phyloP scores from a whole-genome alignment of 1,140 invertebrate genomes.

The Sinonovacula constricta region DNA sequence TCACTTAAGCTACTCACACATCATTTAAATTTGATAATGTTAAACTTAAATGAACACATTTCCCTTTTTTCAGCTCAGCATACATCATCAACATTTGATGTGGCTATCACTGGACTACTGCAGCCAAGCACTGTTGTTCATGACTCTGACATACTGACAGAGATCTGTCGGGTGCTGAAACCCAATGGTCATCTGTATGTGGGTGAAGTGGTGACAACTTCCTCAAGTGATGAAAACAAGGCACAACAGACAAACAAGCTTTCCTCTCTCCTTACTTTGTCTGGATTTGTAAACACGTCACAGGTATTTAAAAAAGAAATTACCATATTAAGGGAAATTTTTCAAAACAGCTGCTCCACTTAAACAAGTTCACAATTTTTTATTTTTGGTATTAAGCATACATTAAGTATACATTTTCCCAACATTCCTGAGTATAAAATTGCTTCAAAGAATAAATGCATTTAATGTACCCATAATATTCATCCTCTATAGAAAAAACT shows the following conservation, averaged over 20 bases:
- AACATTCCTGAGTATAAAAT: no score
- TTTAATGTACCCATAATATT: no score
- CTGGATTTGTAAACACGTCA: constrained; percentile 78
- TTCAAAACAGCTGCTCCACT: no score
- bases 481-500: no score
- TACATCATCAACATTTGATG: constrained; percentile 75
- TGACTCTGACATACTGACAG: constrained; percentile 72
- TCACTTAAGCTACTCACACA: neutral
- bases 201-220: constrained; percentile 63
- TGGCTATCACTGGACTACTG: constrained; percentile 75
- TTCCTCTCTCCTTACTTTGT: constrained; percentile 75
- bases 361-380: no score
- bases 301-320: no score
- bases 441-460: no score
- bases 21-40: neutral
- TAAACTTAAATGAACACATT: neutral
- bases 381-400: no score
- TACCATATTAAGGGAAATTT: no score
- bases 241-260: constrained; percentile 69
- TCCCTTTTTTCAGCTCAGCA: constrained; percentile 70
- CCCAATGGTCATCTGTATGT: constrained; percentile 76
- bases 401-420: no score
- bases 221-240: constrained; percentile 50
- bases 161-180: constrained; percentile 78
- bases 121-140: constrained; percentile 65